Evolutionary conservation across 2,888 invertebrate genomes (phyloP).

Genomic region (Habrosyne pyritoides): DNA sequence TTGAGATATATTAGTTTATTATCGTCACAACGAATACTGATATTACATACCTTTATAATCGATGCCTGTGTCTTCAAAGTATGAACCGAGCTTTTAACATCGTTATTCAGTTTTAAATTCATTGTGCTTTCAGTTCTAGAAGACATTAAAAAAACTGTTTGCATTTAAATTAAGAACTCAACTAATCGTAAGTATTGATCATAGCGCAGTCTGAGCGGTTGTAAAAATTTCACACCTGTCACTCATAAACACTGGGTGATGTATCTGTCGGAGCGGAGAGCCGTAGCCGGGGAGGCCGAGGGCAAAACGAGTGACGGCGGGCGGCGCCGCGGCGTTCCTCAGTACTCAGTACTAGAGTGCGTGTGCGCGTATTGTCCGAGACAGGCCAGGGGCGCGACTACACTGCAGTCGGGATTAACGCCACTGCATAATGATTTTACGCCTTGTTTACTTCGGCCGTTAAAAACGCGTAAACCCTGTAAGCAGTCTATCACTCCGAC

Average conservation of each 20-base stretch:
- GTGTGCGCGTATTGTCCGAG: slow-evolving; percentile 55
- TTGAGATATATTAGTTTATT: neutral
- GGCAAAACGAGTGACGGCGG: slow-evolving; percentile 7
- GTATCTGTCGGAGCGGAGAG: neutral
- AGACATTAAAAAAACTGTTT: slow-evolving; percentile 19
- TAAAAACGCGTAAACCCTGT: slow-evolving; percentile 61
- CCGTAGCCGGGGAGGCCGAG: slow-evolving; percentile 10
- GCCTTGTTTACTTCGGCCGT: slow-evolving; percentile 60
- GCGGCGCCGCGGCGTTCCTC: slow-evolving; percentile 9
- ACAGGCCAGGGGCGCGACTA: slow-evolving; percentile 45
- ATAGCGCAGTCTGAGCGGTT: slow-evolving; percentile 3
- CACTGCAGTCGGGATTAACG: slow-evolving; percentile 62
- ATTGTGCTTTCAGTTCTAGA: slow-evolving; percentile 54
- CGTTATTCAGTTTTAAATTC: slow-evolving; percentile 76
- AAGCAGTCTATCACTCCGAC: slow-evolving; percentile 43
- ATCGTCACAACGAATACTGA: no score
- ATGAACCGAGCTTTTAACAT: slow-evolving; percentile 55
- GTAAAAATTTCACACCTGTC: slow-evolving; percentile 47
- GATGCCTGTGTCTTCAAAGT: slow-evolving; percentile 56
- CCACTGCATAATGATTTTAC: slow-evolving; percentile 67
- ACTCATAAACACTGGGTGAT: slow-evolving; percentile 45
- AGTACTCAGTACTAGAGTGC: slow-evolving; percentile 20
- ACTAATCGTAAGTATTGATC: neutral
- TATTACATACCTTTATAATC: slow-evolving; percentile 60
- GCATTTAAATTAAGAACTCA: neutral